Evolutionary conservation across 2,888 invertebrate species (phyloP), one percentile per base, ranked within the genome.

Genomic region (Tenthredo scrophulariae): DNA sequence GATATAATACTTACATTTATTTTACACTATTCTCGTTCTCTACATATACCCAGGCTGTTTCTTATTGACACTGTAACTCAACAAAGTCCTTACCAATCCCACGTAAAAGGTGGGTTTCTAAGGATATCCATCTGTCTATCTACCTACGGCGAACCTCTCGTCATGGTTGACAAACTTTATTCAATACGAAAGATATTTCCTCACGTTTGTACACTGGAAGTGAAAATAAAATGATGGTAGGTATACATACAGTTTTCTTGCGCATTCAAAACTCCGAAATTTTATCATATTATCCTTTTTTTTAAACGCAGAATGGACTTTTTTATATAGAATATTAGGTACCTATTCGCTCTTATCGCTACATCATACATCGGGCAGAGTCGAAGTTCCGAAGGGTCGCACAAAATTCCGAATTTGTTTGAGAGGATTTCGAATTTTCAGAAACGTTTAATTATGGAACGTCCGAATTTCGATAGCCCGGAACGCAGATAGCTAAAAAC

Each of bases 121-220:
- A 77, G 77, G 77, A 77, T 54, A 54, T 77, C n/a, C 46, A 70
- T 70, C 18, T n/a, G 33, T 37, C 37, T 22, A 74, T 22, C 72
- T 43, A 40, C 40, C 72, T 77, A 33, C 54, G 50, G 46, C 50
- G 7, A 77, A 13, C 13, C 18, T 83, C 62, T 83, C 62, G 65
- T 67, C 33, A 83, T 29, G 67, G 43, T 83, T 67, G 83, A 65
- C 46, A 40, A 83, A 83, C 46, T 83, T 83, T 37, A 46, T 67
- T 82, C 58, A 40, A 65, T 82, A 43, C 67, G 46, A 82, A 82
- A 62, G 62, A 62, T 26, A 62, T 62, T 62, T 26, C 62, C 62
- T 62, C 62, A 26, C 62, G 62, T 26, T 22, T 13, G 26, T 26
- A 13, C 26, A 4, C 13, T 62, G 0, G 5, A 26, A 10, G 26